phyloP scores from a whole-genome alignment of 35 echinoderm and acorn worm species.

The Heliocidaris erythrogramma region DNA sequence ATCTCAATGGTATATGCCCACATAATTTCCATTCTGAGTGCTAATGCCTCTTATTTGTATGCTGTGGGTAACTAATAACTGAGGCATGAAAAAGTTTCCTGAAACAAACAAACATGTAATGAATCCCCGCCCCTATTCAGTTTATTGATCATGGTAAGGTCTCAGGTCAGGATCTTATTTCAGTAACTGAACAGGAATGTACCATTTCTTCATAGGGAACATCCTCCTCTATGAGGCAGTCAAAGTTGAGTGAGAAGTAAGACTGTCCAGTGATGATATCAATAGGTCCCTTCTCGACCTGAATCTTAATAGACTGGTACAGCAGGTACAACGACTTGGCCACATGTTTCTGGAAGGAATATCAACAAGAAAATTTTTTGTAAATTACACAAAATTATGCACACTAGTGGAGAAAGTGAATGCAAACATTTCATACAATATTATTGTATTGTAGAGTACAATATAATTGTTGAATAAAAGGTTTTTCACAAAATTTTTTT shows the following conservation, averaged over 20 bases:
- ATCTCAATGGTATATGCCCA: no score
- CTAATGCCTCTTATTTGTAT: not conserved
- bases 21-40: no score
- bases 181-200: not conserved
- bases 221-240: constrained; percentile 36
- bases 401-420: not conserved
- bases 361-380: not conserved
- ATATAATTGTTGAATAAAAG: not conserved
- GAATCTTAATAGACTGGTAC: constrained; percentile 45
- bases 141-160: not conserved
- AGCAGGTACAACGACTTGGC: constrained; percentile 32
- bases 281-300: constrained; percentile 30
- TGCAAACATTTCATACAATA: not conserved
- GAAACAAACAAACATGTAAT: not conserved
- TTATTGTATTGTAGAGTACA: not conserved
- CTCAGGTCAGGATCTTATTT: not conserved
- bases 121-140: not conserved
- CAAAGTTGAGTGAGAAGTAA: constrained; percentile 50
- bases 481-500: not conserved
- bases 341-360: constrained; percentile 15
- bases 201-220: constrained; percentile 26
- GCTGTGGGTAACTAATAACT: not conserved
- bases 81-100: not conserved
- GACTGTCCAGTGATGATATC: constrained; percentile 48
- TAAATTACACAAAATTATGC: not conserved